Percentiles rank a stretch among this genome's conserved stretches.
phyloP scores from a whole-genome alignment of 2,797 vertebrate species.

The Phalloptychus januarius region DNA sequence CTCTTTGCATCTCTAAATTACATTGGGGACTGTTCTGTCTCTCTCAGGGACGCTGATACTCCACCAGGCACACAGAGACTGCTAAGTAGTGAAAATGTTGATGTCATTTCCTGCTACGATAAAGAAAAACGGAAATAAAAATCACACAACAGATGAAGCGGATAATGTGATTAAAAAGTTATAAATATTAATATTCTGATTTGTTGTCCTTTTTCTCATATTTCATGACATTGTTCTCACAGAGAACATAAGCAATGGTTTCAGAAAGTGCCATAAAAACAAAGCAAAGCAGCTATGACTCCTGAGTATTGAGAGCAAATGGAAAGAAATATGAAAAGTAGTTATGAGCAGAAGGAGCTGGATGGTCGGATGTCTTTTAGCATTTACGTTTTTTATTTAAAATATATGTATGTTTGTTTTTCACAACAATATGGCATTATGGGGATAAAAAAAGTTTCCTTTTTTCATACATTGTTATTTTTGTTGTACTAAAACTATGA shows the following conservation, averaged over 20 bases:
- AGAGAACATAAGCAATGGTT: neutral
- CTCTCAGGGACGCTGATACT: conserved; percentile 52
- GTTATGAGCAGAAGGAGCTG: neutral
- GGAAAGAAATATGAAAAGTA: neutral
- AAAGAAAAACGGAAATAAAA: conserved; percentile 4
- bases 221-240: neutral
- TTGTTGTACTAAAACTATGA: no score
- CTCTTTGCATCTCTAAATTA: conserved; percentile 53
- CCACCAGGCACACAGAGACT: conserved; percentile 34
- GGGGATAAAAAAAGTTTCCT: neutral
- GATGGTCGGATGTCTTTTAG: neutral
- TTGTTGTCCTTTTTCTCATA: neutral
- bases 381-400: neutral
- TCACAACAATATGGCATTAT: neutral
- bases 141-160: conserved; percentile 5
- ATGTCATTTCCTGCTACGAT: conserved; percentile 3
- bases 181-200: neutral
- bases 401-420: neutral
- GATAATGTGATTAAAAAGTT: conserved; percentile 6
- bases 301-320: neutral
- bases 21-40: conserved; percentile 55
- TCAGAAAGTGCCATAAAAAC: neutral
- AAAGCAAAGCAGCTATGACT: neutral
- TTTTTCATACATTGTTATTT: neutral
- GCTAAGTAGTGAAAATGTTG: conserved; percentile 25